A percentile compares a stretch with the other conserved stretches of the same genome.
phyloP scores from a whole-genome alignment of 2,888 invertebrate genomes.

The Atrina japonica region DNA sequence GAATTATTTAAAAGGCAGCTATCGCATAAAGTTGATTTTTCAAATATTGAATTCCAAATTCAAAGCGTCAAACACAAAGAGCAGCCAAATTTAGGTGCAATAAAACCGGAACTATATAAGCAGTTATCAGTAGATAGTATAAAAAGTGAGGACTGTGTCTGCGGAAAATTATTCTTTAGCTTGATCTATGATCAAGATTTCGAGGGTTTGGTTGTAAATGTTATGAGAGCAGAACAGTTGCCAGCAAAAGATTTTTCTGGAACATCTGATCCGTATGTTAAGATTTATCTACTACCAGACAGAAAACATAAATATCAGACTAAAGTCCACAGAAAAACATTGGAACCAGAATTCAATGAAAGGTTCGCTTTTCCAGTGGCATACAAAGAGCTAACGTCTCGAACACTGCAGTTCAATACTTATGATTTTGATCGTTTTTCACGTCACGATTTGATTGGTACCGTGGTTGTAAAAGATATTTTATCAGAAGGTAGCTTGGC shows the following conservation, averaged over 20 bases:
- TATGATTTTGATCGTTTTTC: slow-evolving; percentile 95
- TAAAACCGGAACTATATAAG: slow-evolving; percentile 83
- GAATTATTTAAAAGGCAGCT: slow-evolving; percentile 91
- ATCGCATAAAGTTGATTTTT: slow-evolving; percentile 89
- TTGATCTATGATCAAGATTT: slow-evolving; percentile 90
- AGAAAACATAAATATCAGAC: slow-evolving; percentile 93
- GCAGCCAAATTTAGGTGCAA: slow-evolving; percentile 73
- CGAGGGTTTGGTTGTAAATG: slow-evolving; percentile 90
- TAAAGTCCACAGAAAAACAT: slow-evolving; percentile 88
- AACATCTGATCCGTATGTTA: slow-evolving; percentile 93
- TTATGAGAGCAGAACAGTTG: slow-evolving; percentile 87
- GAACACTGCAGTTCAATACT: slow-evolving; percentile 91
- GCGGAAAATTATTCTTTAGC: slow-evolving; percentile 91
- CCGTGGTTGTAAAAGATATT: slow-evolving; percentile 90
- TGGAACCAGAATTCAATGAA: slow-evolving; percentile 91
- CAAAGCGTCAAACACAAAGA: slow-evolving; percentile 81
- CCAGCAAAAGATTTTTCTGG: slow-evolving; percentile 92
- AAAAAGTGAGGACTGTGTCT: slow-evolving; percentile 77
- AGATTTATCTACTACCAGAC: slow-evolving; percentile 91
- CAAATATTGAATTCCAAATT: slow-evolving; percentile 88
- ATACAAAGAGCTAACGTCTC: slow-evolving; percentile 88
- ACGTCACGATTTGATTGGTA: slow-evolving; percentile 92
- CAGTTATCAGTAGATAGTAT: slow-evolving; percentile 73
- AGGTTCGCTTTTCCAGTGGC: slow-evolving; percentile 91
- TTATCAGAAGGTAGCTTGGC: slow-evolving; percentile 89